A percentile compares a stretch with the other conserved stretches of the same genome.
phyloP scores from a whole-genome alignment of 2,888 invertebrate species.

The Metalampra italica region DNA sequence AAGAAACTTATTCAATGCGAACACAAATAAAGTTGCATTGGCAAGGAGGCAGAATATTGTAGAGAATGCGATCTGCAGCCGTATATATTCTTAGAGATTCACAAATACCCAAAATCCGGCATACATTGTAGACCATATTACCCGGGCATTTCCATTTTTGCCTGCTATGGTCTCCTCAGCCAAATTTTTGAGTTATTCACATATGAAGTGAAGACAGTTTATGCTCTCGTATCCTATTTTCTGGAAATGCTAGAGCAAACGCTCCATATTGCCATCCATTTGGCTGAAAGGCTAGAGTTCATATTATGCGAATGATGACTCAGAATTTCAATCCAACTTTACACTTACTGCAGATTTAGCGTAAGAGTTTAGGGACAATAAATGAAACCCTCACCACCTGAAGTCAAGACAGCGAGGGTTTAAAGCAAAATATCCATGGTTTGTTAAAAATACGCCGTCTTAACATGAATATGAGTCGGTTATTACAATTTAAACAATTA shows the following conservation, averaged over 20 bases:
- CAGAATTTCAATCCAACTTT: slow-evolving; percentile 15
- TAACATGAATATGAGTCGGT: too few relatives aligned
- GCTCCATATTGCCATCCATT: slow-evolving; percentile 51
- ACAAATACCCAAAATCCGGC: slow-evolving; percentile 57
- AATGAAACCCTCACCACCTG: too few relatives aligned
- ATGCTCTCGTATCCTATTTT: slow-evolving; percentile 55
- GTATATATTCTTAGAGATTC: slow-evolving; percentile 46
- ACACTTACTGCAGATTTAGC: not conserved
- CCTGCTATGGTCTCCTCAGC: slow-evolving; percentile 49
- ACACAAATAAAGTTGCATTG: slow-evolving; percentile 15
- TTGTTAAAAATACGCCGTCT: too few relatives aligned
- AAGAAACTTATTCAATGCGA: too few relatives aligned
- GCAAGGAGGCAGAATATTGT: slow-evolving; percentile 37
- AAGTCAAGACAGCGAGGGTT: too few relatives aligned
- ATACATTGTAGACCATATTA: slow-evolving; percentile 59
- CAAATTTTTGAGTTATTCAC: slow-evolving; percentile 70
- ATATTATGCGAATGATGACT: not conserved
- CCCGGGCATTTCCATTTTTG: slow-evolving; percentile 52
- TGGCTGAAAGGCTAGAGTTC: slow-evolving; percentile 36
- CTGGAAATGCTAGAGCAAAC: slow-evolving; percentile 44
- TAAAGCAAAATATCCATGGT: too few relatives aligned
- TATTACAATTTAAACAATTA: slow-evolving; percentile 11
- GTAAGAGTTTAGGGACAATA: too few relatives aligned
- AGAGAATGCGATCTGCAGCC: slow-evolving; percentile 38
- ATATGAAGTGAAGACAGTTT: slow-evolving; percentile 64